Percentiles rank a stretch among this genome's conserved stretches.
Conservation (phyloP, 2,797 vertebrate species). For the Chelon auratus region DNA sequence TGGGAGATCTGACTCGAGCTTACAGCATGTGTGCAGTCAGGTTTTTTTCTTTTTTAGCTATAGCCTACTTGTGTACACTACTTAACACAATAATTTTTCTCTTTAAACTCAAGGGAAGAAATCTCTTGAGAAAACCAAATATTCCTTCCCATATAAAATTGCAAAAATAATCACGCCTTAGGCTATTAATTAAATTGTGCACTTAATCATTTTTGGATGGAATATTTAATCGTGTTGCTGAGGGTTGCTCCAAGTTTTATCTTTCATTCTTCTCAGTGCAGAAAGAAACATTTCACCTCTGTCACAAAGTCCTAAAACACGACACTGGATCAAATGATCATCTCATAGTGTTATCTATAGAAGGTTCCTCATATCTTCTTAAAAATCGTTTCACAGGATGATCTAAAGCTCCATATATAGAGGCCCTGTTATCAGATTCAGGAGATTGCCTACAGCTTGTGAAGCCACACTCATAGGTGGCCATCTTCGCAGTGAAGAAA, state of each 20-base stretch:
- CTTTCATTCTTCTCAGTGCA: slow-evolving; percentile 48
- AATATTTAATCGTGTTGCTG: slow-evolving; percentile 69
- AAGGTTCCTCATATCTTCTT: slow-evolving; percentile 1
- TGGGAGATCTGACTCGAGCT: slow-evolving; percentile 36
- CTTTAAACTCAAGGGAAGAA: slow-evolving; percentile 53
- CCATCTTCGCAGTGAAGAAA: slow-evolving; percentile 65
- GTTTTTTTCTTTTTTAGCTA: neutral
- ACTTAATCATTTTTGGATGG: slow-evolving; percentile 74
- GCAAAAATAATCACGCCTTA: slow-evolving; percentile 70
- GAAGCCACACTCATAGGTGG: slow-evolving; percentile 53
- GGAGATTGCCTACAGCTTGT: slow-evolving; percentile 33
- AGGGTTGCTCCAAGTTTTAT: slow-evolving; percentile 60
- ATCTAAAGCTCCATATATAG: slow-evolving; percentile 39
- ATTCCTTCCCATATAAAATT: slow-evolving; percentile 60
- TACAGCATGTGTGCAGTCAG: neutral
- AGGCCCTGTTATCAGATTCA: slow-evolving; percentile 33
- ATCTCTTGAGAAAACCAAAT: slow-evolving; percentile 68
- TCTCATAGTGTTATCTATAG: too few relatives aligned
- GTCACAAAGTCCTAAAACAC: slow-evolving; percentile 11
- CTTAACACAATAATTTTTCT: slow-evolving; percentile 40
- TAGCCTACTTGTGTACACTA: slow-evolving; percentile 48
- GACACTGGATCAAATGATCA: neutral
- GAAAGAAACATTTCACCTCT: slow-evolving; percentile 7
- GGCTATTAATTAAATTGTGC: slow-evolving; percentile 74
- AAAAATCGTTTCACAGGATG: neutral